Percentiles rank a stretch among this genome's conserved stretches.
Evolutionary conservation across 2,888 invertebrate genomes (phyloP).

Genomic region (Meghimatium bilineatum): DNA sequence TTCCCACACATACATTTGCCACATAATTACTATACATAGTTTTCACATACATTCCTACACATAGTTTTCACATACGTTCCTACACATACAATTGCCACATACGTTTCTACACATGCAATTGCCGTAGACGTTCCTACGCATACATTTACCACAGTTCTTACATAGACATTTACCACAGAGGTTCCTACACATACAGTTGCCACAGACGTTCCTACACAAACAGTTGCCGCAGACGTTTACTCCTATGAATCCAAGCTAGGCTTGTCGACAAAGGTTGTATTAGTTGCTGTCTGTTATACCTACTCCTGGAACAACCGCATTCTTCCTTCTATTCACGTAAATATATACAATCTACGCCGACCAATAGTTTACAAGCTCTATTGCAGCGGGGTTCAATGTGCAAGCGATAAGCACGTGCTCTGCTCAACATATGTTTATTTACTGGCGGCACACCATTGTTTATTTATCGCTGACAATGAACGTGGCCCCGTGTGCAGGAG

Average conservation of each 20-base stretch:
- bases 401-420: slow-evolving; percentile 17
- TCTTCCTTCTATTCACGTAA: neutral
- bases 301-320: neutral
- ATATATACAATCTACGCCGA: neutral
- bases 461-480: slow-evolving; percentile 3
- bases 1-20: neutral
- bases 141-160: neutral
- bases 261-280: neutral
- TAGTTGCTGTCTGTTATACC: neutral
- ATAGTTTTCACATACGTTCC: neutral
- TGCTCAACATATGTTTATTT: slow-evolving; percentile 20
- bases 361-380: slow-evolving; percentile 11
- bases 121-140: neutral
- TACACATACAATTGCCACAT: neutral
- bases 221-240: neutral
- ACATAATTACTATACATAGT: too few species aligned
- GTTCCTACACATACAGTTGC: neutral
- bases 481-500: neutral
- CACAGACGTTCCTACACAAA: neutral
- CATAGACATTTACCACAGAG: neutral
- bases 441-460: neutral
- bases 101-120: neutral
- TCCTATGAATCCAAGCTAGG: neutral
- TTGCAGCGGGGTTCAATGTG: neutral
- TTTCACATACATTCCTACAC: neutral